These are phyloP conservation scores for Poeciliopsis prolifica DNA, from an alignment of 2,113 vertebrate species.

Conservation along the genomic window DNA sequence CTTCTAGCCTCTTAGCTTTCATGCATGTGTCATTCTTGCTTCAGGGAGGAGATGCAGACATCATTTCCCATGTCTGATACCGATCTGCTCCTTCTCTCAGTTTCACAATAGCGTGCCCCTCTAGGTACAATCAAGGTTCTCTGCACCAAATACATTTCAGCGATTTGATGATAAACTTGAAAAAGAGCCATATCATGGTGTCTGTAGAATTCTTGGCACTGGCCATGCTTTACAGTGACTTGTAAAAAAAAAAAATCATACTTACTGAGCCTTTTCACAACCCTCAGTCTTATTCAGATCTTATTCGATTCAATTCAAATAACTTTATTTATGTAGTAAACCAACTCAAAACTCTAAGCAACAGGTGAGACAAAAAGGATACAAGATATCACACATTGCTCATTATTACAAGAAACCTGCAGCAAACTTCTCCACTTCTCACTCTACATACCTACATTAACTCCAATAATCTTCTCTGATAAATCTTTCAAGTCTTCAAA, in stretches of 20 bases:
- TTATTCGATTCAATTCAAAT: too few species aligned
- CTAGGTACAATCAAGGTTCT: slow-evolving; percentile 70
- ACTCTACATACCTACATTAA: not conserved
- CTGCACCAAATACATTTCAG: slow-evolving; percentile 61
- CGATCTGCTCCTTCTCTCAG: slow-evolving; percentile 63
- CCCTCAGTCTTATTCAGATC: not conserved
- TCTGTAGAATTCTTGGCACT: slow-evolving; percentile 17
- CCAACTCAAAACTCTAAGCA: not conserved
- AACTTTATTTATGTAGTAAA: not conserved
- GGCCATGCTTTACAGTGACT: slow-evolving; percentile 3
- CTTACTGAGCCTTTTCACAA: slow-evolving; percentile 1
- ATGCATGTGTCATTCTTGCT: slow-evolving; percentile 32
- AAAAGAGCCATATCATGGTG: slow-evolving; percentile 48
- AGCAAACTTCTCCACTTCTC: not conserved
- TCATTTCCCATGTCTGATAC: slow-evolving; percentile 69
- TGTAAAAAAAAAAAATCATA: not conserved
- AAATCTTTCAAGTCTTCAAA: not conserved
- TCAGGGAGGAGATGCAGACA: slow-evolving; percentile 50
- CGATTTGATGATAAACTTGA: slow-evolving; percentile 59
- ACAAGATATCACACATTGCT: not conserved
- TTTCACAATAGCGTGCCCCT: slow-evolving; percentile 53
- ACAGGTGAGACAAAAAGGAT: not conserved
- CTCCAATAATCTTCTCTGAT: not conserved
- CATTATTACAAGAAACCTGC: not conserved
- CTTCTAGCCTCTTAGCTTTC: slow-evolving; percentile 69